Evolutionary conservation across 2,113 vertebrate genomes (phyloP).

Genomic region (Oncorhynchus masou): DNA sequence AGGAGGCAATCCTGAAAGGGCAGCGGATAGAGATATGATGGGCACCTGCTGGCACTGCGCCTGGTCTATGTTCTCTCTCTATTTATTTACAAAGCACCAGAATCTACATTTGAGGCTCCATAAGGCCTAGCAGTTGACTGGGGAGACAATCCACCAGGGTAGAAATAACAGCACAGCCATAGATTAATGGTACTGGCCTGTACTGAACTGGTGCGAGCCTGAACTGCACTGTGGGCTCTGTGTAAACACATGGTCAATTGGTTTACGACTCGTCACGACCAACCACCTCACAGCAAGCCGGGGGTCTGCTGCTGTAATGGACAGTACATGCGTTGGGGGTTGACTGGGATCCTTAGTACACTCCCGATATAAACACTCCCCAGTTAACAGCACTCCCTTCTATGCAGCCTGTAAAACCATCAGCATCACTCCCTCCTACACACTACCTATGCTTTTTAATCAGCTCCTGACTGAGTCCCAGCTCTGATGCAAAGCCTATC

Average conservation of each 20-base stretch:
- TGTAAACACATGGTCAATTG: conserved; percentile 28
- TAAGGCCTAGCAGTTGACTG: conserved; percentile 35
- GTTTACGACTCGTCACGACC: conserved; percentile 21
- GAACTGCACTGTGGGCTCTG: conserved; percentile 16
- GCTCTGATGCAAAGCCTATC: not conserved
- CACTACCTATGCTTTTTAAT: not conserved
- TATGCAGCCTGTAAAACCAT: conserved; percentile 13
- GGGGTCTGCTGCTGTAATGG: not conserved
- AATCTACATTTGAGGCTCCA: conserved; percentile 29
- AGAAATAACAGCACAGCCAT: conserved; percentile 45
- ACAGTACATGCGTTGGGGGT: not conserved
- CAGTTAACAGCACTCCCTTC: conserved; percentile 4
- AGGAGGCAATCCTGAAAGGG: too few species aligned
- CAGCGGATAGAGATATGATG: not conserved
- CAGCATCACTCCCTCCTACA: not conserved
- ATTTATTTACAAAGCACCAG: conserved; percentile 29
- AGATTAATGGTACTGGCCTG: conserved; percentile 37
- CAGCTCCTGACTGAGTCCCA: not conserved
- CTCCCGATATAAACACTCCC: conserved; percentile 3
- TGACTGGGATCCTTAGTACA: conserved; percentile 13
- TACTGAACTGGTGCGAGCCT: not conserved
- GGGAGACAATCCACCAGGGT: conserved; percentile 39
- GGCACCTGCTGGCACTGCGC: not conserved
- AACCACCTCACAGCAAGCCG: conserved; percentile 1
- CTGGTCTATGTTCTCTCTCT: conserved; percentile 29